Base-by-base conservation (phyloP, 1,140 invertebrate genomes). In the Leptinotarsa texana region DNA sequence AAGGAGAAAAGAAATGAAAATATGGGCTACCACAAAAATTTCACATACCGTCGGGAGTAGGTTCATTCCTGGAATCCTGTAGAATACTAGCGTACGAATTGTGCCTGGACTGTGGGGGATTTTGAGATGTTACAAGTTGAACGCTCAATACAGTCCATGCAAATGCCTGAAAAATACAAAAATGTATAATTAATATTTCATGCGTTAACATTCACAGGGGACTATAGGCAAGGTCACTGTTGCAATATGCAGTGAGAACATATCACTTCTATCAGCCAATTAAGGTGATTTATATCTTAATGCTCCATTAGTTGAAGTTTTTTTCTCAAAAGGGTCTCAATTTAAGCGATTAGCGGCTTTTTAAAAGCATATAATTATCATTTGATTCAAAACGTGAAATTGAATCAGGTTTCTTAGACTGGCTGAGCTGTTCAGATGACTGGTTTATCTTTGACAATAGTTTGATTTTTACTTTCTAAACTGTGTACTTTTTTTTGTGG, bases 21-120 rank as follows among this genome's bases (percentile, higher is more conserved):
- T 17, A 62, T 13, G 3, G 61, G 61, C 21, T 17, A 8, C 27
- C 3, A 67, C 0, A 67, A 66, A 66, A 11, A 3, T 4, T 2
- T 69, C 21, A 70, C 18, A 63, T 65, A 73, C 71, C 71, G 18
- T 73, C 71, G 11, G 71, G 71, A 48, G 71, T 73, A n/a, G 71
- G 71, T 65, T 73, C 71, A 47, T 73, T 73, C 63, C 71, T 63
- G 0, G 71, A n/a, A 21, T 73, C 71, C 18, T 73, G 71, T 6
- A 73, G 18, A 13, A 73, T 73, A 13, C 18, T 65, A 13, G 71
- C 71, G n/a, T 73, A 73, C 17, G 27, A 4, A 73, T 73, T 73
- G 4, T 73, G 51, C 18, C 62, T 27, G n/a, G 61, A 47, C 42
- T 73, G 71, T 57, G 51, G 51, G 17, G 15, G 51, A 17, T 57